These are phyloP conservation scores for Xestia xanthographa DNA, from an alignment of 2,888 invertebrate genomes.

Conservation along the genomic window DNA sequence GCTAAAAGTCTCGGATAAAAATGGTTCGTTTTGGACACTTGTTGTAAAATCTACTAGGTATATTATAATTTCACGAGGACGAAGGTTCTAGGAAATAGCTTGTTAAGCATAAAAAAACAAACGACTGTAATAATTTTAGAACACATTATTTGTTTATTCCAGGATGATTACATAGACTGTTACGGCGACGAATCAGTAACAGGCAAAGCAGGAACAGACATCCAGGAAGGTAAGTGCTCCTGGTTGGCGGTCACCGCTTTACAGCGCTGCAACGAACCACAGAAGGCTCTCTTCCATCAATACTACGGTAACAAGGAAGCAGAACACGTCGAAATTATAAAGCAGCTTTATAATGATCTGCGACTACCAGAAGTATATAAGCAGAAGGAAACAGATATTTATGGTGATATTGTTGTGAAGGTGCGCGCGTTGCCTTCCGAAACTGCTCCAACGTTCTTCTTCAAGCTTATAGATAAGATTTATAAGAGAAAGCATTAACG, in stretches of 20 bases:
- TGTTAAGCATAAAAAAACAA: too few species aligned
- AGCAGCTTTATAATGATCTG: conserved; percentile 90
- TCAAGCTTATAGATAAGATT: conserved; percentile 93
- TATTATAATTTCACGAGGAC: too few species aligned
- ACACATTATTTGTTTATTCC: too few species aligned
- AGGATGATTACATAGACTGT: conserved; percentile 96
- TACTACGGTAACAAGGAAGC: conserved; percentile 93
- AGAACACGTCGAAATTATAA: conserved; percentile 89
- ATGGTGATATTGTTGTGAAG: conserved; percentile 92
- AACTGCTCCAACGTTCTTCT: conserved; percentile 92
- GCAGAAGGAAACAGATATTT: conserved; percentile 93
- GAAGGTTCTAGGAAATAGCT: too few species aligned
- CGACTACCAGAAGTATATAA: conserved; percentile 92
- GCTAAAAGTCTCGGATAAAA: too few species aligned
- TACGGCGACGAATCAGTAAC: conserved; percentile 92
- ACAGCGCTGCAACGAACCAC: conserved; percentile 93
- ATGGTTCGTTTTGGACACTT: too few species aligned
- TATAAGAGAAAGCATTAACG: conserved; percentile 87
- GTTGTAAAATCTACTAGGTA: too few species aligned
- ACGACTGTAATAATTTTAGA: too few species aligned
- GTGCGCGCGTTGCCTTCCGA: conserved; percentile 93
- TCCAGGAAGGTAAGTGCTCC: conserved; percentile 96
- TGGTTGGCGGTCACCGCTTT: conserved; percentile 94
- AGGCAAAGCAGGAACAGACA: conserved; percentile 77
- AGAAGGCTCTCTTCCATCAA: conserved; percentile 92